Evolutionary conservation across 2,888 invertebrate genomes (phyloP), one percentile per base, ranked within the genome.

Genomic region (Pristionchus mayeri): DNA sequence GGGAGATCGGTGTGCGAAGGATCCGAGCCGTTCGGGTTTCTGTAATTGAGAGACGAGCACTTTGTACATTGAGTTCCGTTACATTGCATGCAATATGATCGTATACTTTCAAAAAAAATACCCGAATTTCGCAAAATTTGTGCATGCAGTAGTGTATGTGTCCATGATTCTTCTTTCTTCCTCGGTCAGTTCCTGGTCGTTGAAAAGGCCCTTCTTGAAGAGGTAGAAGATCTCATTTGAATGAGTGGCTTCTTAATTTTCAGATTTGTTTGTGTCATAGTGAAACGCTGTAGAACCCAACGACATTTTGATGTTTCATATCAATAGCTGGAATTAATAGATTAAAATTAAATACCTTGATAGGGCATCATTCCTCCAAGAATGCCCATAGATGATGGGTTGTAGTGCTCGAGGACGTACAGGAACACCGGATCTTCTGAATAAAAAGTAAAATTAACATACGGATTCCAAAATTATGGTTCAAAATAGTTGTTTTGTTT

Each of bases 61-160:
- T n/a, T n/a, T n/a, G n/a, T 9, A 30, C 6, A 2, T 1, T 7
- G 1, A n/a, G 0, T 60, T 7, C 30, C 60, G 7, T 11, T 27
- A 30, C 3, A 11, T 60, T 60, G 30, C 60, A 27, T 11, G 27
- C 27, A 27, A 27, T 27, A 27, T 27, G 24, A 60, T 27, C n/a
- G 57, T n/a, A 54, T 54, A 4, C 21, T 16, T 54, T 54, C n/a
- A n/a, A 44, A 9, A 13, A 44, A 6, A 18, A 11, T 7, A 78
- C 78, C 78, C 78, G 30, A 50, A 78, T 78, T 78, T 78, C 21
- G 78, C 78, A 50, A 71, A 71, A 40, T 71, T 71, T 0, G 71
- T 71, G 71, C 27, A 21, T 0, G 71, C 71, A 9, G 71, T 71
- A 1, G 71, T 71, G 40, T 40, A 71, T 3, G 24, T 37, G 37